Evolutionary conservation across 2,797 vertebrate species (phyloP).

Genomic region (Oreochromis grahami): DNA sequence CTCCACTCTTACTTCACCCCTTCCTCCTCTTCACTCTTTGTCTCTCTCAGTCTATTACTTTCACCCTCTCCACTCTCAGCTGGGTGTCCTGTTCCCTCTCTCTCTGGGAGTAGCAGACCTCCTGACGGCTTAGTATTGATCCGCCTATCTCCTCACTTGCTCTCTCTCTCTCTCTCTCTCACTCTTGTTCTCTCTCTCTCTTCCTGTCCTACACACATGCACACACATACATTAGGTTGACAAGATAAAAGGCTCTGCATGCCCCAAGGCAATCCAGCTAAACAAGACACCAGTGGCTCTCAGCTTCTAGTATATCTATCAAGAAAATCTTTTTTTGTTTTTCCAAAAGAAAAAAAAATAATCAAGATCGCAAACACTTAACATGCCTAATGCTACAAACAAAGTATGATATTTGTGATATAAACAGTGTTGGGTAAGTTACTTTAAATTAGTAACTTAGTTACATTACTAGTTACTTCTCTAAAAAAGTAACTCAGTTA

Average conservation of each 20-base stretch:
- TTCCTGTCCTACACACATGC: not conserved
- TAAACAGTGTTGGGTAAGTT: too few species aligned
- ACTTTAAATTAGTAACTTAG: too few species aligned
- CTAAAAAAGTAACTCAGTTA: too few species aligned
- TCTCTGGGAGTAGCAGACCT: constrained; percentile 70
- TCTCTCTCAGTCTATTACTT: constrained; percentile 25
- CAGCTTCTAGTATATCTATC: constrained; percentile 23
- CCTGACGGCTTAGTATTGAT: constrained; percentile 75
- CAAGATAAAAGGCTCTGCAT: constrained; percentile 72
- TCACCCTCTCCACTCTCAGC: constrained; percentile 37
- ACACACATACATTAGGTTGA: constrained; percentile 62
- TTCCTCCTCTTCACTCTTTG: constrained; percentile 1
- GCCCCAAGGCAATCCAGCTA: constrained; percentile 62
- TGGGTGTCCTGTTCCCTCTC: constrained; percentile 71
- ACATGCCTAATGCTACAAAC: constrained; percentile 35
- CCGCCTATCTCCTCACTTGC: constrained; percentile 48
- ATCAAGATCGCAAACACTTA: constrained; percentile 45
- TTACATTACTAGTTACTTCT: too few species aligned
- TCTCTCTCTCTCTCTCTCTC: constrained; percentile 3
- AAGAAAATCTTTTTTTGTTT: not conserved
- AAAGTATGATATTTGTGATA: constrained; percentile 5
- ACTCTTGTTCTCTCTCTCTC: not conserved
- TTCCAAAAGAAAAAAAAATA: not conserved
- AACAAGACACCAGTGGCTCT: constrained; percentile 63
- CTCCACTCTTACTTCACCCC: not conserved